Evolutionary conservation across 2,888 invertebrate genomes (phyloP).

Genomic region (Meghimatium bilineatum): DNA sequence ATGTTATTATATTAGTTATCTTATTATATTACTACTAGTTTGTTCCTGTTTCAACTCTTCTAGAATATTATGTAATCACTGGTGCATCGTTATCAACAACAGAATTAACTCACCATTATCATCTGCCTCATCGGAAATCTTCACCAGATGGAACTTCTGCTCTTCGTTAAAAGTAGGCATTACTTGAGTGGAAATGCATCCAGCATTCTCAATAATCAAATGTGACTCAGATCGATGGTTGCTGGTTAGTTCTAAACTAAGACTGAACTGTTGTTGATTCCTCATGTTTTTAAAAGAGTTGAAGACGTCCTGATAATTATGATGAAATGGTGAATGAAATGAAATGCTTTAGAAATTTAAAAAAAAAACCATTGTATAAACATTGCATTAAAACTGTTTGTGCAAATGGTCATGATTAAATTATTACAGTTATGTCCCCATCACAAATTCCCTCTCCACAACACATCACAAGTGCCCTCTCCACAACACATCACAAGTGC

Average conservation of each 20-base stretch:
- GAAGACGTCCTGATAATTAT: slow-evolving; percentile 44
- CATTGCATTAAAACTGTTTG: background rate
- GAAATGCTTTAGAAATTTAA: background rate
- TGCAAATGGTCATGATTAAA: too few relatives aligned
- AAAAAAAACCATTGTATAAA: background rate
- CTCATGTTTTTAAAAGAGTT: background rate
- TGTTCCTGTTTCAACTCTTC: too few relatives aligned
- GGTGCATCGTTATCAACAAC: background rate
- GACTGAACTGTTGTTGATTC: slow-evolving; percentile 45
- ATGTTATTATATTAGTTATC: too few relatives aligned
- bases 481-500: too few relatives aligned
- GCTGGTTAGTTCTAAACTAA: slow-evolving; percentile 63
- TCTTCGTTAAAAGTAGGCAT: slow-evolving; percentile 60
- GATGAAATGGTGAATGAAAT: background rate
- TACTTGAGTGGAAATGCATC: slow-evolving; percentile 60
- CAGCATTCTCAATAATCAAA: slow-evolving; percentile 70
- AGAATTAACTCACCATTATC: slow-evolving; percentile 45
- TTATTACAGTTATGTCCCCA: too few relatives aligned
- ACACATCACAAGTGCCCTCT: too few relatives aligned
- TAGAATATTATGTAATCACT: too few relatives aligned
- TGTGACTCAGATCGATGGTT: slow-evolving; percentile 72
- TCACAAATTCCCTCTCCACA: too few relatives aligned
- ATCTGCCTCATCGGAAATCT: slow-evolving; percentile 41
- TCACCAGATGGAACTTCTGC: slow-evolving; percentile 56
- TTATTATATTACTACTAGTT: too few relatives aligned